These are phyloP conservation scores for Gymnosoma rotundatum DNA, from an alignment of 2,888 invertebrate genomes.

Conservation along the genomic window DNA sequence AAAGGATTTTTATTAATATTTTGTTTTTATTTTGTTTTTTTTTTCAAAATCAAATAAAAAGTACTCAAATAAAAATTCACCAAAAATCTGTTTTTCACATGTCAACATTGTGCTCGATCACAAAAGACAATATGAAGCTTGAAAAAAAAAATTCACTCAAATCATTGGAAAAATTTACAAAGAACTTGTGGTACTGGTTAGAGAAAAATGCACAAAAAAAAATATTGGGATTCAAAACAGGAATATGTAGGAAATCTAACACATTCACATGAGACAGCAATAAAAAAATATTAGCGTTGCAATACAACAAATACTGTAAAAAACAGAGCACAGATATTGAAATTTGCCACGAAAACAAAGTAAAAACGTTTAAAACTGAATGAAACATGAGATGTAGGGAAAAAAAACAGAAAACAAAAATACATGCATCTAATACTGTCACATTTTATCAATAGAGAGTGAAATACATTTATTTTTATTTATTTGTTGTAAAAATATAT, in stretches of 20 bases:
- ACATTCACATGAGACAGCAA: neutral
- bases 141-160: conserved; percentile 12
- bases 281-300: conserved; percentile 33
- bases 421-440: conserved; percentile 17
- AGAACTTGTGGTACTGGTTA: conserved; percentile 42
- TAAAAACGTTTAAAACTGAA: neutral
- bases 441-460: conserved; percentile 31
- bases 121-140: neutral
- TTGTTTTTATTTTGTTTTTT: conserved; percentile 1
- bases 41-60: neutral
- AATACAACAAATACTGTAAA: conserved; percentile 8
- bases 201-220: conserved; percentile 2
- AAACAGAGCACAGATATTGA: conserved; percentile 22
- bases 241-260: conserved; percentile 24
- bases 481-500: neutral
- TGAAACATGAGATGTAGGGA: neutral
- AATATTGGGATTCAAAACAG: neutral
- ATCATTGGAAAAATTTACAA: conserved; percentile 46
- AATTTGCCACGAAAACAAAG: conserved; percentile 12
- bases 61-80: conserved; percentile 2
- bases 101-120: conserved; percentile 38
- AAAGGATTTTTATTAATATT: conserved; percentile 24
- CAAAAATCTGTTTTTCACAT: conserved; percentile 54
- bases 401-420: neutral
- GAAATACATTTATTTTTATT: conserved; percentile 31